Base-by-base conservation (phyloP, 1,140 invertebrate species). In the Pectinophora gossypiella region DNA sequence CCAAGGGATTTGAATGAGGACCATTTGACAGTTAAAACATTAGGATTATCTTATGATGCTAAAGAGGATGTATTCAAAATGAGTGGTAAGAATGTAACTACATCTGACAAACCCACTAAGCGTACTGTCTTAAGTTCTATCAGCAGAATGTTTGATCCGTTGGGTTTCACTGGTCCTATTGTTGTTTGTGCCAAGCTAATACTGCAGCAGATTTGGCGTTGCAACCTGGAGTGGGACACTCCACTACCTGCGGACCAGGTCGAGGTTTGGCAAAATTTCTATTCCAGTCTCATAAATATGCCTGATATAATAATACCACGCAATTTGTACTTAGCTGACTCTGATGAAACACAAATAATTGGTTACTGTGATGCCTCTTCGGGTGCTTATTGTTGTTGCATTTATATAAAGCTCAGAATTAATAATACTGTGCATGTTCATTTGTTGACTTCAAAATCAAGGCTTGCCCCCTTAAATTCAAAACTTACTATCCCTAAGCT, bases 111-210 rank as follows among this genome's bases (percentile, higher is more conserved):
- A 10, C 21, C 18, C 3, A 59, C 59, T 7, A 65, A 68, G 53
- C 27, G 56, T 13, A 49, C 21, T 48, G 46, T 68, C 16, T 23
- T 68, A n/a, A 59, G 55, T 32, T 51, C 23, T 38, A 50, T 68
- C 18, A 50, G 48, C 16, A 52, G 46, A 65, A 51, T 66, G 2
- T 68, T 51, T 59, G 66, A 65, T 50, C 59, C 59, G 5, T 47
- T 68, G 44, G 64, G 64, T 3, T 48, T 64, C 15, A 19, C 50
- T 20, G 54, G 54, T 36, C 61, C 61, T n/a, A 38, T 68, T 35
- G 21, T 58, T 1, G 47, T 61, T 4, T 13, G 23, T n/a, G 61
- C 50, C 19, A 68, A 68, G 19, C 2, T 59, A 16, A 21, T 68
- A 18, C 51, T 65, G 19, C 61, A 62, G 46, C 42, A 56, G 38